Conservation (phyloP, 2,113 vertebrate species). For the Apteryx mantelli region DNA sequence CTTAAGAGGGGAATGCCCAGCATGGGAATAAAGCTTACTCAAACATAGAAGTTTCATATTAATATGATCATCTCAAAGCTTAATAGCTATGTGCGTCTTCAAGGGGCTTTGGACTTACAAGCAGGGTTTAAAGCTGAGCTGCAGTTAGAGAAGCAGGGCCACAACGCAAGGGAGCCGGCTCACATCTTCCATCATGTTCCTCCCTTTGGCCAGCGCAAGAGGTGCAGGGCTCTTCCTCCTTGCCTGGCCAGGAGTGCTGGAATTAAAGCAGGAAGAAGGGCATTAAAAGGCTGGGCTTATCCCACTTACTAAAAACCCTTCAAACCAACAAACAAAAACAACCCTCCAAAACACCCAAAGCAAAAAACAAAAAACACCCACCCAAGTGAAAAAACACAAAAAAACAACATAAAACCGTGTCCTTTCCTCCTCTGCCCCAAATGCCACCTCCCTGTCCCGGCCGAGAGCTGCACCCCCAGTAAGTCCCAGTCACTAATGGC, state of each 20-base stretch:
- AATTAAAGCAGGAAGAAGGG: rapidly evolving
- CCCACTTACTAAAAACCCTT: neutral
- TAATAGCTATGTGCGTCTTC: neutral
- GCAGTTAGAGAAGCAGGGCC: neutral
- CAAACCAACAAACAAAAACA: no score
- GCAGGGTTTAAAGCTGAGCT: neutral
- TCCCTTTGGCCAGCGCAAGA: neutral
- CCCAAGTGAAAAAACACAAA: no score
- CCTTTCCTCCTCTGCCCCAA: neutral
- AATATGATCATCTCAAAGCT: neutral
- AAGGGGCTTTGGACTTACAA: neutral
- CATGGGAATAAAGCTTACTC: neutral
- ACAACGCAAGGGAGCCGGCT: neutral
- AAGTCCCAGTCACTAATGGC: neutral
- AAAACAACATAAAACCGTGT: rapidly evolving
- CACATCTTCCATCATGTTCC: neutral
- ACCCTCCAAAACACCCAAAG: no score
- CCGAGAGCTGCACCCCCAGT: neutral
- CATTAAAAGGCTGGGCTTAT: rapidly evolving
- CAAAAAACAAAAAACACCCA: no score
- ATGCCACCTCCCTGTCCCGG: neutral
- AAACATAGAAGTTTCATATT: neutral
- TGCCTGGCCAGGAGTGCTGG: neutral
- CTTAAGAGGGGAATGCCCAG: neutral
- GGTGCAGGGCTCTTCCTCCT: neutral